Evolutionary conservation across 2,113 vertebrate species (phyloP).

Genomic region (Solea solea): DNA sequence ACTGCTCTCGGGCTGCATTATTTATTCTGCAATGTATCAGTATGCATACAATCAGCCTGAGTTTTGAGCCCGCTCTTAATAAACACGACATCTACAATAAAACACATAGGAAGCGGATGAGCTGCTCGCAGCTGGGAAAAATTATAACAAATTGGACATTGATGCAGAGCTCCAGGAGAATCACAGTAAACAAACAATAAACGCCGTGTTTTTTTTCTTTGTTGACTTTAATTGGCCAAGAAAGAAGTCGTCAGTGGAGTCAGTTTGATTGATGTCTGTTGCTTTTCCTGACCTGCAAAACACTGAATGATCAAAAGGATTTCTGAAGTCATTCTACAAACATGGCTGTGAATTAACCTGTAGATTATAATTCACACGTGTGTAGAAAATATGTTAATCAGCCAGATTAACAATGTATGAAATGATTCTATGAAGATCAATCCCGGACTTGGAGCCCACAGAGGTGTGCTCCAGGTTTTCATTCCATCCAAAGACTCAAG

Average conservation of each 20-base stretch:
- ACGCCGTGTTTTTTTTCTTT: background rate
- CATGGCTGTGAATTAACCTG: background rate
- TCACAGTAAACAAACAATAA: background rate
- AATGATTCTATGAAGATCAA: background rate
- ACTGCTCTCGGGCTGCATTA: constrained; percentile 23
- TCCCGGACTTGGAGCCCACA: background rate
- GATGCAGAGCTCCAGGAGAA: constrained; percentile 1
- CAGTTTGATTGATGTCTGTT: constrained; percentile 4
- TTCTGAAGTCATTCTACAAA: background rate
- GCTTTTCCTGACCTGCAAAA: constrained; percentile 15
- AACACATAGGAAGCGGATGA: constrained; percentile 1
- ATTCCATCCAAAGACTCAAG: constrained; percentile 14
- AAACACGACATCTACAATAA: background rate
- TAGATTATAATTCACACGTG: background rate
- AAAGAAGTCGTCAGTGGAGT: background rate
- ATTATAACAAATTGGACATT: background rate
- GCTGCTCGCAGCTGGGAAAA: constrained; percentile 11
- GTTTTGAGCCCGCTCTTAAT: background rate
- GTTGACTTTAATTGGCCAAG: background rate
- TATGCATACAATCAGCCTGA: constrained; percentile 5
- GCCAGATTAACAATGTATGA: background rate
- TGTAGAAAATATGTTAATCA: background rate
- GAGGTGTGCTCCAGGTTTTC: constrained; percentile 9
- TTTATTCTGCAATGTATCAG: constrained; percentile 9
- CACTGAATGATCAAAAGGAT: background rate